A percentile compares a stretch with the other conserved stretches of the same genome.
phyloP scores from a whole-genome alignment of 2,888 invertebrate species.

The Rhamphomyia laevipes region DNA sequence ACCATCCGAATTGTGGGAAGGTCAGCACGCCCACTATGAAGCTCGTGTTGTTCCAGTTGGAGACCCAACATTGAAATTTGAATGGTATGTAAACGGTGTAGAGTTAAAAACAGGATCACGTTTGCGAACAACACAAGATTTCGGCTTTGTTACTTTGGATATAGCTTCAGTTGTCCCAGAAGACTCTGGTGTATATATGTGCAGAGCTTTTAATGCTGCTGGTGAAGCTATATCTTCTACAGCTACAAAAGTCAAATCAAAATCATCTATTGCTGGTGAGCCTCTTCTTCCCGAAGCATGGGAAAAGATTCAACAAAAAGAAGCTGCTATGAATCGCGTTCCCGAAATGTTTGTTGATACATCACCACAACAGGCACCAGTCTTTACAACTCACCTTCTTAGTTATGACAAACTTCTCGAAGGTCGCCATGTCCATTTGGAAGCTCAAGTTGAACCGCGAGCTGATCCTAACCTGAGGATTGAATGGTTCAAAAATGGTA shows the following conservation, averaged over 20 bases:
- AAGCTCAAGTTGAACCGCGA: conserved; percentile 84
- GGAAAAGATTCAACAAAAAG: conserved; percentile 83
- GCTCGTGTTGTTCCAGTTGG: conserved; percentile 88
- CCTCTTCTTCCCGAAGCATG: conserved; percentile 82
- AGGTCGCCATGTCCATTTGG: conserved; percentile 75
- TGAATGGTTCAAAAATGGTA: conserved; percentile 90
- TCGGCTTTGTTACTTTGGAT: conserved; percentile 87
- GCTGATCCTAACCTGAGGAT: conserved; percentile 77
- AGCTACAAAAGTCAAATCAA: conserved; percentile 75
- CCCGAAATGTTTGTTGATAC: conserved; percentile 79
- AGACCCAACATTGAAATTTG: conserved; percentile 81
- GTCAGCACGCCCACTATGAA: conserved; percentile 82
- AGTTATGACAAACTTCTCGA: conserved; percentile 73
- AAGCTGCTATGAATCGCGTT: conserved; percentile 83
- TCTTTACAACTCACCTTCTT: conserved; percentile 86
- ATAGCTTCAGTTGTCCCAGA: conserved; percentile 77
- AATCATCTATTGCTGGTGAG: conserved; percentile 69
- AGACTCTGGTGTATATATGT: conserved; percentile 88
- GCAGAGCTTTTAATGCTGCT: conserved; percentile 84
- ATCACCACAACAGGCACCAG: conserved; percentile 81
- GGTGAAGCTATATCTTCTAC: conserved; percentile 92
- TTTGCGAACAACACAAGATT: conserved; percentile 84
- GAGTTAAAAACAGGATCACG: conserved; percentile 87
- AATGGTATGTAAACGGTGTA: conserved; percentile 93
- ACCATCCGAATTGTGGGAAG: conserved; percentile 83